These are phyloP conservation scores for Oryzias javanicus DNA, from an alignment of 2,113 vertebrate genomes.

Conservation along the genomic window DNA sequence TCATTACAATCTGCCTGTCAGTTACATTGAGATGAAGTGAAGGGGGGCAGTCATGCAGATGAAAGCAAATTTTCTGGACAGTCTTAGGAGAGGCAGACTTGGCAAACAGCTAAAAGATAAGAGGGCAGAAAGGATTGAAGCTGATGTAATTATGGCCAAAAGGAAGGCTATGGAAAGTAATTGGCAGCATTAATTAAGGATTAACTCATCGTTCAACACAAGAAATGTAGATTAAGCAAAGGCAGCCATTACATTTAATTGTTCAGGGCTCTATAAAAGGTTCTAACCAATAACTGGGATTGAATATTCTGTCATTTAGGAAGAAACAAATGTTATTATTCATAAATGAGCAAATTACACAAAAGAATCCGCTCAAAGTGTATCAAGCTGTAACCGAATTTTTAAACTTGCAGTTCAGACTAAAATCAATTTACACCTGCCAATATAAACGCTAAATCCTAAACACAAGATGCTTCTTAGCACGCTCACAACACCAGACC, in stretches of 20 bases:
- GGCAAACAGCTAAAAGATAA: conserved; percentile 19
- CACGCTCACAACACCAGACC: neutral
- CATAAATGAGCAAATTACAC: too few relatives aligned
- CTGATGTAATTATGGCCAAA: conserved; percentile 26
- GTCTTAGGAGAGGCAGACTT: conserved; percentile 11
- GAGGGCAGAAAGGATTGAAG: conserved; percentile 30
- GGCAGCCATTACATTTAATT: too few relatives aligned
- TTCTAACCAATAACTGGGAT: too few relatives aligned
- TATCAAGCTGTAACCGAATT: too few relatives aligned
- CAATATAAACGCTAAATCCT: conserved; percentile 30
- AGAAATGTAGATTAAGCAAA: too few relatives aligned
- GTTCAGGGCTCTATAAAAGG: too few relatives aligned
- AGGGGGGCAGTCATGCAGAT: conserved; percentile 46
- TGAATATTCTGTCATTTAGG: too few relatives aligned
- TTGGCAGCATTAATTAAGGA: too few relatives aligned
- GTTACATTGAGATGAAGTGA: conserved; percentile 28
- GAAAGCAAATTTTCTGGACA: conserved; percentile 37
- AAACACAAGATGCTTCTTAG: conserved; percentile 32
- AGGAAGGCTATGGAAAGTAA: too few relatives aligned
- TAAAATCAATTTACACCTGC: neutral
- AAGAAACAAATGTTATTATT: too few relatives aligned
- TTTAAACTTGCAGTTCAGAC: neutral
- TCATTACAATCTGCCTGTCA: conserved; percentile 57
- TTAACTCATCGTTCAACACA: too few relatives aligned
- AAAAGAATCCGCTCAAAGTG: too few relatives aligned